Evolutionary conservation across 2,888 invertebrate species (phyloP), one percentile per base, ranked within the genome.

Genomic region (Andrena hattorfiana): DNA sequence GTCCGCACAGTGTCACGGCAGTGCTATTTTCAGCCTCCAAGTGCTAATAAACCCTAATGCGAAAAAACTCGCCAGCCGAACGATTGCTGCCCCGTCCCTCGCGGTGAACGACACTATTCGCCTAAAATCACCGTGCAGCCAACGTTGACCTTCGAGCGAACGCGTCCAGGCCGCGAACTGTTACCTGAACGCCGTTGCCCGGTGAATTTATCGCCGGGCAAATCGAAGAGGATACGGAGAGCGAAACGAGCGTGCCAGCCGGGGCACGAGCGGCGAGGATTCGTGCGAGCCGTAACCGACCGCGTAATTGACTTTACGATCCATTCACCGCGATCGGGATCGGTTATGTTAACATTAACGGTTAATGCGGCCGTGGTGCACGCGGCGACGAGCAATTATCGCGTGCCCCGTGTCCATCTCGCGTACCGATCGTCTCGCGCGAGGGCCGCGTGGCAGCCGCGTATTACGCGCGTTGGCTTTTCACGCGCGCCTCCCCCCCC

Each of bases 301-400:
- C 74, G 81, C 59, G 81, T 81, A 88, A 87, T 87, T 81, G 81
- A 79, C 89, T 86, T 89, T 86, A 83, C 87, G 76, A 88, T 83
- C 87, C 75, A 84, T 88, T 88, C 86, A 68, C 75, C 56, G 63
- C 48, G 80, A 82, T 84, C 88, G 69, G 56, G 81, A 87, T 87
- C 78, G 78, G 71, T 80, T 77, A 74, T 75, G 82, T 86, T 84
- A 86, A 86, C 81, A 80, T 87, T 86, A 82, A 86, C 82, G 82
- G 84, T 87, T 84, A 86, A 88, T 75, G 28, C 48, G 23, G 51
- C 8, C 54, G 60, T 28, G 56, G 26, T 59, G 30, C 23, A 8
- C 70, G 35, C 68, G 77, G 62, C 56, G 60, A 76, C 32, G 54
- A 67, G 76, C 84, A 81, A 82, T 88, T 86, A 87, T 87, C 81